These are phyloP conservation scores for Telenomus remus DNA, from an alignment of 1,140 invertebrate species.

Conservation along the genomic window DNA sequence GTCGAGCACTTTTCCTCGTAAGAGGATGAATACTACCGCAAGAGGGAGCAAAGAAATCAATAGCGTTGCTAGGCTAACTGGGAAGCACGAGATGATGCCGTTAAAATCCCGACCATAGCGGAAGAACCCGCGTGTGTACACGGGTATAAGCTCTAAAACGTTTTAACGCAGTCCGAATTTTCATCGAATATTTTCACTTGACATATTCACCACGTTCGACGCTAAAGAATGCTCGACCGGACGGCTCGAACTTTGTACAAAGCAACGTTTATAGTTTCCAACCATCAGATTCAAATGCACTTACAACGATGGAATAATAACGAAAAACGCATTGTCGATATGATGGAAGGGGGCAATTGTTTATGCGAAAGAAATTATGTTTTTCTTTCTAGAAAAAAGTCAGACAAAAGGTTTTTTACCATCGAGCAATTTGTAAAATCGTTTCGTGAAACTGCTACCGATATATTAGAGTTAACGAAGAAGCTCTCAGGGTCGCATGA, in stretches of 20 bases:
- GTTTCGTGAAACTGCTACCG: too few species aligned
- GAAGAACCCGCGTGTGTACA: slow-evolving; percentile 56
- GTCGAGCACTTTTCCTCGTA: slow-evolving; percentile 64
- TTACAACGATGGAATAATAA: too few species aligned
- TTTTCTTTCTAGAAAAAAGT: too few species aligned
- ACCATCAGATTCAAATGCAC: too few species aligned
- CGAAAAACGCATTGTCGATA: too few species aligned
- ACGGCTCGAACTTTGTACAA: background rate
- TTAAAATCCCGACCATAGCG: slow-evolving; percentile 68
- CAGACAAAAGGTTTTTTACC: too few species aligned
- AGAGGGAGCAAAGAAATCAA: slow-evolving; percentile 74
- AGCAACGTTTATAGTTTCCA: too few species aligned
- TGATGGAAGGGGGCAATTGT: too few species aligned
- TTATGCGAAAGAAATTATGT: too few species aligned
- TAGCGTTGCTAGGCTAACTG: slow-evolving; percentile 74
- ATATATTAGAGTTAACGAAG: too few species aligned
- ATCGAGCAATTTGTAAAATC: too few species aligned
- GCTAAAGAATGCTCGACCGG: slow-evolving; percentile 37
- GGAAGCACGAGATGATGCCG: slow-evolving; percentile 70
- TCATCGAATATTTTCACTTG: slow-evolving; percentile 50
- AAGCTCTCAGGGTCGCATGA: too few species aligned
- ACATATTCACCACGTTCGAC: slow-evolving; percentile 34
- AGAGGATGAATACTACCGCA: slow-evolving; percentile 69
- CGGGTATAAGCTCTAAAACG: slow-evolving; percentile 52
- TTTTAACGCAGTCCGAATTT: slow-evolving; percentile 58